phyloP scores from a whole-genome alignment of 2,797 vertebrate species.

The Lycodopsis pacificus region DNA sequence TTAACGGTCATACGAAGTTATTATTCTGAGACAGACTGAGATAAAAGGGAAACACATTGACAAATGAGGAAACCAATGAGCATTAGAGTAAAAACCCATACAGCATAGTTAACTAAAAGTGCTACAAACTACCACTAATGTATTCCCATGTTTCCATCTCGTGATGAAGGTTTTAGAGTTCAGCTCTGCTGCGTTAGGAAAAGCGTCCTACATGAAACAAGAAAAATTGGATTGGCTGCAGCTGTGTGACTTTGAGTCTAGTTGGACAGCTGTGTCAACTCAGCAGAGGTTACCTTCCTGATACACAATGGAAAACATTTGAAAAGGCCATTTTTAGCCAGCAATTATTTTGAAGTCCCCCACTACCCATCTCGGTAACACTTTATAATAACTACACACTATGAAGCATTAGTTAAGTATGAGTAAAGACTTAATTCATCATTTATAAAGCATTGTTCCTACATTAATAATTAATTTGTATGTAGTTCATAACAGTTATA shows the following conservation, averaged over 20 bases:
- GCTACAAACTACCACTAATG: no score
- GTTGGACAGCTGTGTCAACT: slow-evolving; percentile 66
- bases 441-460: no score
- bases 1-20: not conserved
- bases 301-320: not conserved
- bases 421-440: no score
- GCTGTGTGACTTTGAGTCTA: slow-evolving; percentile 40
- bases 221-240: not conserved
- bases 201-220: not conserved
- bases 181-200: not conserved
- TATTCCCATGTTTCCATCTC: not conserved
- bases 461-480: no score
- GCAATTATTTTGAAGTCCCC: no score
- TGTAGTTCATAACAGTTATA: no score
- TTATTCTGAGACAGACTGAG: not conserved
- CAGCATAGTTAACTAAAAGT: not conserved
- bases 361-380: no score
- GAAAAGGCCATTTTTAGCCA: not conserved
- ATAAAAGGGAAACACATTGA: not conserved
- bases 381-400: no score
- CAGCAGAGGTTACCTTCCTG: not conserved
- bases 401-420: no score
- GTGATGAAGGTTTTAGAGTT: not conserved
- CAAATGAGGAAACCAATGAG: not conserved
- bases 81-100: not conserved